A percentile compares a stretch with the other conserved stretches of the same genome.
Evolutionary conservation across 2,888 invertebrate genomes (phyloP).

Genomic region (Punctoribates punctum): DNA sequence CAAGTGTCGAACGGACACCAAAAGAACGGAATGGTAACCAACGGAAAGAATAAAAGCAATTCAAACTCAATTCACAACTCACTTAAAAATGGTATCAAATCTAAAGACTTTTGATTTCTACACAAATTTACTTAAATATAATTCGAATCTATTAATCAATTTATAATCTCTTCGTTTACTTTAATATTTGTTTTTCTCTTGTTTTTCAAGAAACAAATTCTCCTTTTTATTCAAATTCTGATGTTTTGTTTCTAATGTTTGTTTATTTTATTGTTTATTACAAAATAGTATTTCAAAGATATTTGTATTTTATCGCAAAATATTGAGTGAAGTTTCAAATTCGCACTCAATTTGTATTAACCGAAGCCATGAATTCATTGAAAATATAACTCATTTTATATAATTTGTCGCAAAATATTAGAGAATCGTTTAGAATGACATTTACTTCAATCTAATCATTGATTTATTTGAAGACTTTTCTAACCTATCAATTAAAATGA

Average conservation of each 20-base stretch:
- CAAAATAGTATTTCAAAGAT: background rate
- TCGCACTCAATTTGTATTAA: background rate
- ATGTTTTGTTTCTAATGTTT: background rate
- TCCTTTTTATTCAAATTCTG: background rate
- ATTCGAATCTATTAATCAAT: conserved; percentile 1
- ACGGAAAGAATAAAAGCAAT: background rate
- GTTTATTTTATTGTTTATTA: background rate
- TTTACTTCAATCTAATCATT: background rate
- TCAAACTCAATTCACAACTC: conserved; percentile 5
- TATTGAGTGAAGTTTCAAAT: background rate
- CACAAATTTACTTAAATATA: background rate
- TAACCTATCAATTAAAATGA: background rate
- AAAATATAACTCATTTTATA: background rate
- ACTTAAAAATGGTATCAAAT: conserved; percentile 33
- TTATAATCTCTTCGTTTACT: background rate
- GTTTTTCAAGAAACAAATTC: background rate
- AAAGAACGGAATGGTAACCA: background rate
- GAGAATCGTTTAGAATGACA: background rate
- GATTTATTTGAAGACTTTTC: background rate
- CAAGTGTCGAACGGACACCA: conserved; percentile 20
- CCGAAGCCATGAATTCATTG: background rate
- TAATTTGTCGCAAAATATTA: background rate
- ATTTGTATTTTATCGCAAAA: conserved; percentile 3
- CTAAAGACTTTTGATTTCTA: conserved; percentile 16
- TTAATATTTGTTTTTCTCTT: background rate